Evolutionary conservation across 2,888 invertebrate genomes (phyloP).

Genomic region (Drosophila paucipuncta): DNA sequence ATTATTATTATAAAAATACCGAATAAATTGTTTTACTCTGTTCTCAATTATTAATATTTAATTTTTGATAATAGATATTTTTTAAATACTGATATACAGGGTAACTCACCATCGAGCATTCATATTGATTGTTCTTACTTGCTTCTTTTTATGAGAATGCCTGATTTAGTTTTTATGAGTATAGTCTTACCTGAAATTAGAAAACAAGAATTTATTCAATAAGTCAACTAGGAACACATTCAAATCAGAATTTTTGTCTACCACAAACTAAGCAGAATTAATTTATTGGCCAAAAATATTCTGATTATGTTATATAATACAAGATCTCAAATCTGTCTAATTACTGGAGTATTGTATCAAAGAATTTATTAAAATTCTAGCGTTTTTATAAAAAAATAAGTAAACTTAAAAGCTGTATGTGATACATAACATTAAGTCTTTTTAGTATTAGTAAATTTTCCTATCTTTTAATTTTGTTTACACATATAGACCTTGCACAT

Average conservation of each 20-base stretch:
- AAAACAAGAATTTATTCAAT: slow-evolving; percentile 40
- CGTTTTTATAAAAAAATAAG: neutral
- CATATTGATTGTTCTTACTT: slow-evolving; percentile 10
- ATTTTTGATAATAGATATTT: neutral
- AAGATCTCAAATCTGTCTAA: neutral
- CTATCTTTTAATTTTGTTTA: neutral
- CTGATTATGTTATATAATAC: neutral
- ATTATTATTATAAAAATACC: neutral
- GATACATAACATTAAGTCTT: neutral
- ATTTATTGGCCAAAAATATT: neutral
- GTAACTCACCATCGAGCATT: slow-evolving; percentile 6
- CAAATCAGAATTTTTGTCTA: slow-evolving; percentile 4
- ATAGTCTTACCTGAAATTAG: slow-evolving; percentile 70
- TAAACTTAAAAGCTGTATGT: neutral
- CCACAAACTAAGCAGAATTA: neutral
- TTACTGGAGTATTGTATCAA: neutral
- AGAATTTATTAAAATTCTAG: neutral
- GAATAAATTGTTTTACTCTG: neutral
- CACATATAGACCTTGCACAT: slow-evolving; percentile 18
- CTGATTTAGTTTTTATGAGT: slow-evolving; percentile 8
- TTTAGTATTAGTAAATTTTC: slow-evolving; percentile 10
- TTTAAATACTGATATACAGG: neutral
- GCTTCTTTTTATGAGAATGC: slow-evolving; percentile 17
- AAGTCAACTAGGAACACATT: slow-evolving; percentile 20
- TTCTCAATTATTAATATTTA: neutral